Conservation (phyloP, 1,140 invertebrate species). For the Brachionus rubens region DNA sequence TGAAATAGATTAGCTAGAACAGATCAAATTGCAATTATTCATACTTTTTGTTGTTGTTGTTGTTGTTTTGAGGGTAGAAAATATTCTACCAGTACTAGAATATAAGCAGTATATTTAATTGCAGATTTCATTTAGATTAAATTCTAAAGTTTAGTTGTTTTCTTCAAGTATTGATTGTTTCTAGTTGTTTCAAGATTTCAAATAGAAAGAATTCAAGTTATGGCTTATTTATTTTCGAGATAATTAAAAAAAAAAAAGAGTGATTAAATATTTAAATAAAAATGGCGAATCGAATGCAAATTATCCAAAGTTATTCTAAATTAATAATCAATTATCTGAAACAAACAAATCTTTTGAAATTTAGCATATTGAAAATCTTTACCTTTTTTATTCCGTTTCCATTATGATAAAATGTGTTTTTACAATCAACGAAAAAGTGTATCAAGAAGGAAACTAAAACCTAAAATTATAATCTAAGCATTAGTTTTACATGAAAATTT, state of each 20-base stretch:
- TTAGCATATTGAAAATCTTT: background rate
- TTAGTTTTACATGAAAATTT: slow-evolving; percentile 9
- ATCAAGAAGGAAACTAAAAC: background rate
- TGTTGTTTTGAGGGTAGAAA: background rate
- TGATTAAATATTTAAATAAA: background rate
- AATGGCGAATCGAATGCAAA: background rate
- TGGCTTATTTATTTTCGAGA: slow-evolving; percentile 33
- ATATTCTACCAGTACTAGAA: background rate
- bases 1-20: background rate
- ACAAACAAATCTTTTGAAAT: background rate
- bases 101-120: slow-evolving; percentile 9
- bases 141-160: background rate
- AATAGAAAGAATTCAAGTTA: slow-evolving; percentile 5
- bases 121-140: slow-evolving; percentile 28
- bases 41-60: too few relatives aligned
- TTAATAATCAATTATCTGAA: slow-evolving; percentile 7
- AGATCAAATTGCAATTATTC: background rate
- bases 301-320: slow-evolving; percentile 15
- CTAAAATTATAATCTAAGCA: background rate
- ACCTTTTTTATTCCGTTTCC: background rate
- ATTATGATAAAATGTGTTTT: slow-evolving; percentile 21
- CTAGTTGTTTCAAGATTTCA: too few relatives aligned
- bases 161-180: background rate
- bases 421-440: background rate
- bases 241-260: slow-evolving; percentile 9